Evolutionary conservation across 2,888 invertebrate species (phyloP).

Genomic region (Schrankia costaestrigalis): DNA sequence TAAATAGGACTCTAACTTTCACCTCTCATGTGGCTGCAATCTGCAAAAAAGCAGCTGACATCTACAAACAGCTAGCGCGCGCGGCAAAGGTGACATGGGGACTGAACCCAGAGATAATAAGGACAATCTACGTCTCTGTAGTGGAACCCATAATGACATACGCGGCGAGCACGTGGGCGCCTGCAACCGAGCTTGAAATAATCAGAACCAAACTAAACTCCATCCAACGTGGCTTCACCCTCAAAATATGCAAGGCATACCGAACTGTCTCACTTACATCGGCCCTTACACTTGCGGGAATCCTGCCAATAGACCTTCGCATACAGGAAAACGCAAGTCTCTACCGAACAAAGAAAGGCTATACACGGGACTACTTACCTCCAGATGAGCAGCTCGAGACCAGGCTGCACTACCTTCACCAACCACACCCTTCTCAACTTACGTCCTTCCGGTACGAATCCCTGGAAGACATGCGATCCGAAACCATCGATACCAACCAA

Average conservation of each 20-base stretch:
- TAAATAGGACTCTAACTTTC: conserved; percentile 6
- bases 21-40: neutral
- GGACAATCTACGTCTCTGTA: conserved; percentile 2
- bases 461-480: neutral
- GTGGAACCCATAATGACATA: conserved; percentile 3
- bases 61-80: conserved; percentile 1
- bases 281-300: neutral
- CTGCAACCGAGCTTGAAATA: neutral
- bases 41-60: neutral
- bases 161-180: neutral
- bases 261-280: conserved; percentile 1
- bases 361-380: conserved; percentile 1
- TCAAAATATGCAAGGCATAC: conserved; percentile 2
- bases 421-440: conserved; percentile 1
- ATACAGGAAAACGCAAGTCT: neutral
- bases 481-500: neutral
- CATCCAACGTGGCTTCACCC: conserved; percentile 1
- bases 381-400: neutral
- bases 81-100: conserved; percentile 6
- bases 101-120: conserved; percentile 1
- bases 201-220: neutral
- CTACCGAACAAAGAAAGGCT: neutral
- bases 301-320: conserved; percentile 1
- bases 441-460: conserved; percentile 1
- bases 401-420: neutral